Base-by-base conservation (phyloP, 2,797 vertebrate genomes). In the Sebastes minor region DNA sequence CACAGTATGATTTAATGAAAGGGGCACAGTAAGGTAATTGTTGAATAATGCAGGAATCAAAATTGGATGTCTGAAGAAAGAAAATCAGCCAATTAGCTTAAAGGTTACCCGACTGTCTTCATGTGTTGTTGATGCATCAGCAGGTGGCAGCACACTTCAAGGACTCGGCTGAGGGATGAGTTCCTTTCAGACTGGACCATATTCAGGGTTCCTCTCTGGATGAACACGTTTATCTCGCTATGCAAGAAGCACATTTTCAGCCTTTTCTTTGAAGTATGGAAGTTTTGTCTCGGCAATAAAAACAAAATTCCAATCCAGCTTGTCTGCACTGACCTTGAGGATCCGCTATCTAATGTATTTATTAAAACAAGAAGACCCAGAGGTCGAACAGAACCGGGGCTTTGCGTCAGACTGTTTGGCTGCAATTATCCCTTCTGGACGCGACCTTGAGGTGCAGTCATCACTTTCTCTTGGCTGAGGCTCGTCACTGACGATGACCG, bases 141-240 rank as follows among this genome's bases (percentile, higher is more conserved):
- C 74, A 95, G 94, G 88, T 90, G 94, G 93, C 92, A 92, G 90
- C 84, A 92, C 28, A 86, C 63, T 57, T 84, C 76, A 87, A 80
- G 65, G 12, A 57, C 74, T 85, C 18, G 2, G 22, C 6, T 69
- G 14, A 59, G 13, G 3, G 68, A 33, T 3, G 20, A 60, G 63
- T 42, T 71, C 22, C 59, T 35, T 4, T 49, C 32, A 38, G 20
- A 65, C 62, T 49, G 52, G 35, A 49, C 9, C 49, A 20, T 5
- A 25, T 63, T 77, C 27, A 22, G 28, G 12, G 20, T 72, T 64
- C 42, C 52, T 70, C 20, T 4, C 38, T 28, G 42, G 55, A 9
- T 6, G 38, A 62, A 32, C 30, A 8, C 8, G 27, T 52, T 57
- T 22, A 55, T 85, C n/a, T 69, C 70, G 1, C 49, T 20, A 6